Evolutionary conservation across 2,888 invertebrate species (phyloP), one percentile per base, ranked within the genome.

Genomic region (Corbicula japonica): DNA sequence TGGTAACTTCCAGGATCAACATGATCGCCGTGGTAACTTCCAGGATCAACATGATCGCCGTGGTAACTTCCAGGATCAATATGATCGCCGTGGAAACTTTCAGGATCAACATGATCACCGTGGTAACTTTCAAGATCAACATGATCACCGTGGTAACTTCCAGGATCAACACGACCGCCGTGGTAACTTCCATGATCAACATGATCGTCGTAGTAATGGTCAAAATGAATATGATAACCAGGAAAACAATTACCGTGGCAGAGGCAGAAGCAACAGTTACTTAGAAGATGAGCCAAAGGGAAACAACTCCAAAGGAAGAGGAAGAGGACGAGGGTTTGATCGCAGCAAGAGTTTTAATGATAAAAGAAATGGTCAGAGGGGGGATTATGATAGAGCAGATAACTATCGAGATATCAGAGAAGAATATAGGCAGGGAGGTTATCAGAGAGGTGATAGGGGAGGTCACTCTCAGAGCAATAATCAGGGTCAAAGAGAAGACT

Each of bases 391-490:
- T 35, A 58, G 76, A 23, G 34, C 76, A 26, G 83, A 83, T 71
- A 79, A 83, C 34, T 79, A 83, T 48, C 65, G 76, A 21, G 82
- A 82, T 70, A 69, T 73, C 41, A 35, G 82, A 38, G 72, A 78
- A 46, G 65, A 79, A 48, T 79, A 78, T 41, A 54, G 77, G 35
- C 58, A 71, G 18, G 54, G 34, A 30, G 79, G 56, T 46, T 52
- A 70, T 60, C 38, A 23, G 38, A 76, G 34, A 35, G 65, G 28
- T 63, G 32, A 38, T 38, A 62, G 54, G 34, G 66, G 50, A 54
- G 62, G 54, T 46, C 34, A 63, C 44, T 68, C 62, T 15, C 44
- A 35, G 28, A n/a, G n/a, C n/a, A 28, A 58, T 38, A 54, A 48
- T 60, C 70, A 60, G 54, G 61, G 60, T 74, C 66, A 50, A 26